Evolutionary conservation across 2,888 invertebrate species (phyloP), one percentile per base, ranked within the genome.

Genomic region (Ectobius pallidus): DNA sequence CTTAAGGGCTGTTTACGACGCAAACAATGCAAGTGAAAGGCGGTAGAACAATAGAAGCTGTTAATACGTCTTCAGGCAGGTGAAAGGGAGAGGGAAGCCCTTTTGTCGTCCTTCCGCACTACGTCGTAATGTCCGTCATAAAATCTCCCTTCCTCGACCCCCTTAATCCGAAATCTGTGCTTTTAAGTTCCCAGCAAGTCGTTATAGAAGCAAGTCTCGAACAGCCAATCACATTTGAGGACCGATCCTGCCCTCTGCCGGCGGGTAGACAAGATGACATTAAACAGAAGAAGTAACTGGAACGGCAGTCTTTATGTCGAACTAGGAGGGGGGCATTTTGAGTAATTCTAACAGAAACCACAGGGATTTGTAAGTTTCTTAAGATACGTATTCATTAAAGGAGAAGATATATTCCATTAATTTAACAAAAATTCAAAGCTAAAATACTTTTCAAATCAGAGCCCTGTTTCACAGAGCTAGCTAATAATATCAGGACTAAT

Each of bases 111-210:
- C n/a, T 11, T 18, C 58, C 2, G 58, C n/a, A 32, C n/a, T n/a
- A 52, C 14, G 2, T 30, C 58, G 32, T 58, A 22, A 32, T 58
- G 32, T 58, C 0, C 6, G 32, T 2, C 32, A 30, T 58, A 58
- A 58, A 58, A 58, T 58, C 30, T 58, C 58, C 30, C n/a, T n/a
- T n/a, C n/a, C n/a, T n/a, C n/a, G n/a, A 58, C 58, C 58, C 32
- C 58, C 25, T 30, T 58, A 58, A 58, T 58, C n/a, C 4, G n/a
- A 58, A 58, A 58, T 30, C 55, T 55, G 27, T 58, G 58, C 58
- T 58, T 58, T 30, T 6, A 58, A 25, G 11, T 52, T 25, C 58
- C n/a, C 30, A n/a, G 27, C 16, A n/a, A 58, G 58, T 58, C 32
- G 58, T 58, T 32, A 58, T 32, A 58, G 16, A 11, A 1, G 9